Evolutionary conservation across 2,113 vertebrate species (phyloP), one percentile per base, ranked within the genome.

Genomic region (Peromyscus californicus): DNA sequence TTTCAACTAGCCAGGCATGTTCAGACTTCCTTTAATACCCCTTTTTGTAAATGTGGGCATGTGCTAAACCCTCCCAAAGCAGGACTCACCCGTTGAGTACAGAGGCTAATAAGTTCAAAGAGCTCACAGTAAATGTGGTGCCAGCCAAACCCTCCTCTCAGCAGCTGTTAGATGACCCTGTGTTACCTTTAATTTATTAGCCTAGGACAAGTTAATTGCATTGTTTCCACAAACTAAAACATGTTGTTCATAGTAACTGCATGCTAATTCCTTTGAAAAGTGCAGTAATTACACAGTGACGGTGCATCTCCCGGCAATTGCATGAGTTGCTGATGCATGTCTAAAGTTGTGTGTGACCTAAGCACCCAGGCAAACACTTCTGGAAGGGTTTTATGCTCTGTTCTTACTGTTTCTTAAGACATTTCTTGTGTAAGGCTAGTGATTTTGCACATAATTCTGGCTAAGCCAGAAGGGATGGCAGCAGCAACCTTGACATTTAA

Each of bases 161-260:
- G 10, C 59, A 96, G 84, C 92, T 97, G 90, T 88, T 95, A 42
- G n/a, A 79, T 67, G 84, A 94, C 92, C 74, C 88, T 90, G 86
- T 59, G 78, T 83, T 93, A 86, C 93, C 92, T 96, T 94, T 91
- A 94, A 94, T 97, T 95, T 97, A 97, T 96, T 98, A 98, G 69
- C 82, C 76, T 65, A 54, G 83, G 94, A 97, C 96, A 96, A 96
- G 89, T 96, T 98, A 97, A 98, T 97, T 97, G 88, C 95, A 97
- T 94, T 90, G 94, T 97, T 97, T 96, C 94, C 94, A 97, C 93
- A 93, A 97, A 98, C 96, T 76, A 95, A 84, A 91, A 92, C 80
- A 96, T 92, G 92, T 59, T 96, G 84, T 67, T 96, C 96, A 86
- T 86, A 96, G 87, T 86, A 97, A 92, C 89, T 98, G 83, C 63